Percentiles rank a stretch among this genome's conserved stretches.
phyloP scores from a whole-genome alignment of 2,113 vertebrate genomes.

The Aix galericulata region DNA sequence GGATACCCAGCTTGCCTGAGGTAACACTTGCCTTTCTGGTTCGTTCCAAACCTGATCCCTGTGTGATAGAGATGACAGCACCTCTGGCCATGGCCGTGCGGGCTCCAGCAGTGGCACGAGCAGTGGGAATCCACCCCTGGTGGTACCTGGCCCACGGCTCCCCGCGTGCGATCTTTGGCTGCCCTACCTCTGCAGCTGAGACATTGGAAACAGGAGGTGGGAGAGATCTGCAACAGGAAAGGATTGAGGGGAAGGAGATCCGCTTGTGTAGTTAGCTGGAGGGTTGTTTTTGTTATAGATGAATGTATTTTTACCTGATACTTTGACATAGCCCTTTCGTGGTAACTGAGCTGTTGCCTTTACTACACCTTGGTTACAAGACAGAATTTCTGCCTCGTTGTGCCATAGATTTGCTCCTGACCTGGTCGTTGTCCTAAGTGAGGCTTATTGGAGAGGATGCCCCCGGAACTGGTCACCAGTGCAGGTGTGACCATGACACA shows the following conservation, averaged over 20 bases:
- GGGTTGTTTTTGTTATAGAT: accelerated
- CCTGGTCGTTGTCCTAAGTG: not conserved
- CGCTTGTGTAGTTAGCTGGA: not conserved
- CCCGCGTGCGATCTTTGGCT: not conserved
- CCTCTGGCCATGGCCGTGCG: not conserved
- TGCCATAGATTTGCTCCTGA: not conserved
- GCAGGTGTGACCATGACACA: not conserved
- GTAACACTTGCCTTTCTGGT: not conserved
- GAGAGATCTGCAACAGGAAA: not conserved
- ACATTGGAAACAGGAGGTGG: not conserved
- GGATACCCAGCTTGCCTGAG: not conserved
- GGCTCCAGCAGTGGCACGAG: not conserved
- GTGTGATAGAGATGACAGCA: not conserved
- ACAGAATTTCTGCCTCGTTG: not conserved
- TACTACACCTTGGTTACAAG: not conserved
- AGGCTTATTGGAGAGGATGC: not conserved
- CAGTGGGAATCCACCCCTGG: not conserved
- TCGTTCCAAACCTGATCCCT: not conserved
- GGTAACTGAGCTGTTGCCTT: not conserved
- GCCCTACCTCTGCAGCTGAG: not conserved
- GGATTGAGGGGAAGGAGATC: not conserved
- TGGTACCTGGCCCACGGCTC: not conserved
- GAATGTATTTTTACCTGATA: not conserved
- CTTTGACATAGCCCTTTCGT: not conserved
- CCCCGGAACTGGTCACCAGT: not conserved